Evolutionary conservation across 2,888 invertebrate species (phyloP).

Genomic region (Xylota sylvarum): DNA sequence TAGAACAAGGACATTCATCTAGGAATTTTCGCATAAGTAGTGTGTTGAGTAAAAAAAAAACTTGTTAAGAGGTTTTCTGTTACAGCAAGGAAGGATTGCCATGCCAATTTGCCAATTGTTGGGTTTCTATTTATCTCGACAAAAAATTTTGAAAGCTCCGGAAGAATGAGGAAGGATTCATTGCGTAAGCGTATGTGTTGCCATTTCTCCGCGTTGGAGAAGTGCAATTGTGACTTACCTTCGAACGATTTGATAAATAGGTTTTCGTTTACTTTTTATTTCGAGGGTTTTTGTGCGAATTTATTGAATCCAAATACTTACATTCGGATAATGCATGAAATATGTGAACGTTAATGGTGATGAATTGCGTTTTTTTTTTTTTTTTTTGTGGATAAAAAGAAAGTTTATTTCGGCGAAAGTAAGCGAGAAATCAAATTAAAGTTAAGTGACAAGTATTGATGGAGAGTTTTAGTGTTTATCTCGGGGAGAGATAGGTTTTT

Average conservation of each 20-base stretch:
- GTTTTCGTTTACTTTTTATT: constrained; percentile 14
- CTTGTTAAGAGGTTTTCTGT: neutral
- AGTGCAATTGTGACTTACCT: constrained; percentile 59
- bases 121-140: neutral
- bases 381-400: neutral
- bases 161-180: constrained; percentile 25
- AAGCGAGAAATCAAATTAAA: constrained; percentile 38
- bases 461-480: constrained; percentile 28
- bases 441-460: constrained; percentile 46
- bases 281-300: constrained; percentile 6
- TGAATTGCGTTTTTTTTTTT: constrained; percentile 22
- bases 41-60: neutral
- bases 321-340: constrained; percentile 68
- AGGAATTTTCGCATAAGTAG: neutral
- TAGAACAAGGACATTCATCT: neutral
- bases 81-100: constrained; percentile 20
- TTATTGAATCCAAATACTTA: constrained; percentile 68
- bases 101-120: constrained; percentile 45
- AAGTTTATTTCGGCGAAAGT: neutral
- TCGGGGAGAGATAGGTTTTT: neutral
- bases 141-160: constrained; percentile 27
- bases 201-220: constrained; percentile 20
- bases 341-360: constrained; percentile 51
- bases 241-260: constrained; percentile 7
- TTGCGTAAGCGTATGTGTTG: constrained; percentile 34